Conservation (phyloP, 2,888 invertebrate species). For the Eupithecia inturbata region DNA sequence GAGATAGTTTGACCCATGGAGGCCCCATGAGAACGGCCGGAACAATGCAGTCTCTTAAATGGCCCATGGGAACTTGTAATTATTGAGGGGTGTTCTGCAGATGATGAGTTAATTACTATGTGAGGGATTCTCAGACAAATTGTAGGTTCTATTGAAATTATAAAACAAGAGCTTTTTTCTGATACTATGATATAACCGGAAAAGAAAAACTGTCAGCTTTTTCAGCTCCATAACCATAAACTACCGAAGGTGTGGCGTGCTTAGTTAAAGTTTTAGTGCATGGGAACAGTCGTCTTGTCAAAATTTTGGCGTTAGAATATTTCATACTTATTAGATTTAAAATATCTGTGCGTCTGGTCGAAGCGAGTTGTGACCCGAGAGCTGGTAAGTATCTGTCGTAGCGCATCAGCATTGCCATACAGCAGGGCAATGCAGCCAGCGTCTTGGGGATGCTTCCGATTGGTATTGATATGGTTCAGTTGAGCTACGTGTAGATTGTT, state of each 20-base stretch:
- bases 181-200: not conserved
- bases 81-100: constrained; percentile 2
- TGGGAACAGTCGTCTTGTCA: not conserved
- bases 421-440: too few species aligned
- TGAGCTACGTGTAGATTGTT: too few species aligned
- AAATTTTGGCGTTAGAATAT: not conserved
- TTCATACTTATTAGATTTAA: too few species aligned
- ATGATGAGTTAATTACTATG: constrained; percentile 1
- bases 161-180: not conserved
- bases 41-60: not conserved
- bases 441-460: too few species aligned
- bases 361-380: too few species aligned
- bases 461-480: too few species aligned
- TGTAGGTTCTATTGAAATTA: not conserved
- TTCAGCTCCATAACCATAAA: not conserved
- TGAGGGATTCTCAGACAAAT: not conserved
- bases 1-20: not conserved
- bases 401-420: too few species aligned
- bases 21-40: not conserved
- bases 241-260: not conserved
- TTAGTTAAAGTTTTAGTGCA: not conserved
- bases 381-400: too few species aligned
- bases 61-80: constrained; percentile 1
- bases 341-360: too few species aligned
- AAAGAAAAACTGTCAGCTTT: not conserved